Evolutionary conservation across 2,797 vertebrate species (phyloP), one percentile per base, ranked within the genome.

Genomic region (Aldrovandia affinis): DNA sequence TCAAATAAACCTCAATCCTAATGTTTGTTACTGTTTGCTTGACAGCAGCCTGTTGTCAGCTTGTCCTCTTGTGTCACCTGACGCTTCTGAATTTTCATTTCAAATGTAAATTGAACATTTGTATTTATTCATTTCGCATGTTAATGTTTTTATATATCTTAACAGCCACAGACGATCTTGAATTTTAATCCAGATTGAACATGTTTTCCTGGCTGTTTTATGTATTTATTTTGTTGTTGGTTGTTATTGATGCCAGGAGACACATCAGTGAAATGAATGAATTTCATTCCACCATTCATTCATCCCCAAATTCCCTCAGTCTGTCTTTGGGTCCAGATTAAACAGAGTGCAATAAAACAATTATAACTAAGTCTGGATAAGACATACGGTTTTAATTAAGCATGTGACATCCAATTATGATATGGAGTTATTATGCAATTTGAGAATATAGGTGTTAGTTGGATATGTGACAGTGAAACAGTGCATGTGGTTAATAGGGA

Each of bases 361-460:
- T n/a, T n/a, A n/a, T n/a, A n/a, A n/a, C n/a, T n/a, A n/a, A n/a
- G n/a, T n/a, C n/a, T n/a, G n/a, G n/a, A n/a, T 55, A 79, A 70
- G 75, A 75, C 14, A 36, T 70, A 70, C 33, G 36, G 65, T 70
- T 36, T 2, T 6, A 18, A 33, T 20, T 70, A 14, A 33, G 36
- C 39, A 82, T 50, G 50, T 68, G 28, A 28, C 61, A 63, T 9
- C 86, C 84, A 92, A 91, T 89, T 81, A 91, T 91, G 86, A 91
- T 86, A 80, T 80, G 85, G 78, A 88, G 92, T 91, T 86, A 91
- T 84, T 79, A 44, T 81, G 79, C 83, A 87, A 91, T 92, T 90
- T 90, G 83, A 81, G 85, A 85, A 84, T 91, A 86, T 91, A 89
- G 88, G 87, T 91, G 90, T 85, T 73, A 75, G 33, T 81, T 86